Percentiles rank a stretch among this genome's conserved stretches.
These are phyloP conservation scores for Progne subis DNA, from an alignment of 2,113 vertebrate genomes.

Conservation along the genomic window DNA sequence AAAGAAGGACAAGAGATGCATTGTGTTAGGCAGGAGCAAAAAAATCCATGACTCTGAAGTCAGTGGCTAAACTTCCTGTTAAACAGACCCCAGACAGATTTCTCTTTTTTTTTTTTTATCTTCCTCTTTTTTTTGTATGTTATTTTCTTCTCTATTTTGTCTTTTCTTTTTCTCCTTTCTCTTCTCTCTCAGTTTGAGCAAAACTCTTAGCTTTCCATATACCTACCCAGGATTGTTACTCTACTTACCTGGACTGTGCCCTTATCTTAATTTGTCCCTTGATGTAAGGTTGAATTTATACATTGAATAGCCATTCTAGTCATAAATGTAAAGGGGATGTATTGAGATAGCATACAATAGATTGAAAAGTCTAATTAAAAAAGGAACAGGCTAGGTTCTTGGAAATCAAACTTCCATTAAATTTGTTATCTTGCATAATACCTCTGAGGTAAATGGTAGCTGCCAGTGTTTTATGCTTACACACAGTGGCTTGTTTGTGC, in stretches of 20 bases:
- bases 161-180: background rate
- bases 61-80: background rate
- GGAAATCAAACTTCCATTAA: background rate
- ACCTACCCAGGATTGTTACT: background rate
- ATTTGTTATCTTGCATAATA: background rate
- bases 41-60: background rate
- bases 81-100: background rate
- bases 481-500: background rate
- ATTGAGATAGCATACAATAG: background rate
- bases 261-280: background rate
- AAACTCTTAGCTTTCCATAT: background rate
- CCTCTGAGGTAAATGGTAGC: background rate
- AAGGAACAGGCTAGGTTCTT: background rate
- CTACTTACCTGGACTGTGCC: background rate
- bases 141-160: background rate
- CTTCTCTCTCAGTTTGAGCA: background rate
- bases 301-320: background rate
- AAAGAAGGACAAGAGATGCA: background rate
- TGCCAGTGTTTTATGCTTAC: background rate
- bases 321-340: background rate
- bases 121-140: background rate
- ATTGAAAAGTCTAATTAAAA: background rate
- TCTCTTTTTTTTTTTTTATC: background rate
- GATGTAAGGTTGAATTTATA: background rate
- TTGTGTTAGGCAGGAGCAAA: background rate